Conservation (phyloP, 2,797 vertebrate genomes). For the Pristis pectinata region DNA sequence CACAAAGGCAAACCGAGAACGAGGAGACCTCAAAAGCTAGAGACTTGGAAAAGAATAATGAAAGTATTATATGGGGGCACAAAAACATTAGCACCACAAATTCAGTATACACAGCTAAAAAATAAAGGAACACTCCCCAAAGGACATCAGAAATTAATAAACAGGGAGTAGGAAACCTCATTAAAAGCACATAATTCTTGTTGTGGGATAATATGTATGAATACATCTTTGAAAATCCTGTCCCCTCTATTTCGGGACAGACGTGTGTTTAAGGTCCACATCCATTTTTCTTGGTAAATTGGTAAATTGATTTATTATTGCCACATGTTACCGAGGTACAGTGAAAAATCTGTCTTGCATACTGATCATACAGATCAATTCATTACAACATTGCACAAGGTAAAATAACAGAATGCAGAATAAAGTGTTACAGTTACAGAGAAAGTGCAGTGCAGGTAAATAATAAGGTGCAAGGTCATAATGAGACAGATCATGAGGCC, state of each 20-base stretch:
- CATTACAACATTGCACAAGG: too few relatives aligned
- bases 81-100: neutral
- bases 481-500: too few relatives aligned
- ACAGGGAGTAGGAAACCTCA: neutral
- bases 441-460: too few relatives aligned
- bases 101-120: neutral
- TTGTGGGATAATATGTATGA: neutral
- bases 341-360: too few relatives aligned
- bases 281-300: too few relatives aligned
- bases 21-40: neutral
- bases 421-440: too few relatives aligned
- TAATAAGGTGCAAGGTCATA: too few relatives aligned
- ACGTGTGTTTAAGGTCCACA: neutral
- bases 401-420: too few relatives aligned
- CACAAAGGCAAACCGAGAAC: neutral
- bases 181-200: neutral
- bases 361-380: too few relatives aligned
- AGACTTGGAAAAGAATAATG: neutral
- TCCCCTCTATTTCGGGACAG: neutral
- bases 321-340: too few relatives aligned
- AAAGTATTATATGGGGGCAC: neutral
- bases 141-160: neutral
- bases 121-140: neutral
- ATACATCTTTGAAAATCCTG: neutral
- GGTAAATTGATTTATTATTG: too few relatives aligned